Percentiles rank a stretch among this genome's conserved stretches.
phyloP scores from a whole-genome alignment of 2,888 invertebrate genomes.

The Phalera bucephala region DNA sequence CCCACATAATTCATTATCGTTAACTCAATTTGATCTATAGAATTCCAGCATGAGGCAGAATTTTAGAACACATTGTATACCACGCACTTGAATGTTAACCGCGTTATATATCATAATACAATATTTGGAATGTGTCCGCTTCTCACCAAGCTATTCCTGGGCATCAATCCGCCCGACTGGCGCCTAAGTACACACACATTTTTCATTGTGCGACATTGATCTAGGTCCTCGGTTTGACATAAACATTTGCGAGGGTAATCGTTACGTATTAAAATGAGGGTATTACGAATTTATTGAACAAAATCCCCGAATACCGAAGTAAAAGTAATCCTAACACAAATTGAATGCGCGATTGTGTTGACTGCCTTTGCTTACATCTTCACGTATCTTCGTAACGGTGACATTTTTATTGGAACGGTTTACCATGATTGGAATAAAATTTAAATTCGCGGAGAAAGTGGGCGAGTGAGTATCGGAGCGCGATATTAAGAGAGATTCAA shows the following conservation, averaged over 20 bases:
- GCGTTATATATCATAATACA: too few relatives aligned
- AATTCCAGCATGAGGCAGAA: too few relatives aligned
- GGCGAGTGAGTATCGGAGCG: not conserved
- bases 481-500: constrained; percentile 1
- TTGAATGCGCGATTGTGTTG: constrained; percentile 71
- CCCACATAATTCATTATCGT: too few relatives aligned
- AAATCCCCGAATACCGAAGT: constrained; percentile 33
- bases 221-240: not conserved
- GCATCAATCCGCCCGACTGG: not conserved
- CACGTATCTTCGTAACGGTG: constrained; percentile 55
- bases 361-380: constrained; percentile 60
- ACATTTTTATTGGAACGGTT: constrained; percentile 5
- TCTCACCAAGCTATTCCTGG: not conserved
- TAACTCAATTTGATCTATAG: too few relatives aligned
- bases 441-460: not conserved
- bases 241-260: not conserved
- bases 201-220: constrained; percentile 1
- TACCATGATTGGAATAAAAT: constrained; percentile 3
- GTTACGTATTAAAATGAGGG: not conserved
- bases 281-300: constrained; percentile 22
- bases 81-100: too few relatives aligned
- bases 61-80: too few relatives aligned
- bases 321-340: constrained; percentile 66
- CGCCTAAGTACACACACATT: not conserved
- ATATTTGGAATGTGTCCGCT: too few relatives aligned